phyloP scores from a whole-genome alignment of 2,113 vertebrate species.

The Entelurus aequoreus region DNA sequence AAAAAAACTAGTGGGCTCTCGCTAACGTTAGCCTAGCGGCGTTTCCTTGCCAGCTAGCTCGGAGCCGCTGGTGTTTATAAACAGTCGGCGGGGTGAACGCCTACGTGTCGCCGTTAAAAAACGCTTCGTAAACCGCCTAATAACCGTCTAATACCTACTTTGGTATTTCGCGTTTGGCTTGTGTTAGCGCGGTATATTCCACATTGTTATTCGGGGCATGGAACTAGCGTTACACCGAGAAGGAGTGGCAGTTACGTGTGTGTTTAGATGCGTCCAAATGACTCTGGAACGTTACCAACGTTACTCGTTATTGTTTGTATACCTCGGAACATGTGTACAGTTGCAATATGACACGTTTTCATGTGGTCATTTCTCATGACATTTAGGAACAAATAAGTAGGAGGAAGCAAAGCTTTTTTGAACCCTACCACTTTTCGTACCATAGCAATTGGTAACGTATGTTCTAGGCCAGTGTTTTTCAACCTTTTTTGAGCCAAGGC shows the following conservation, averaged over 20 bases:
- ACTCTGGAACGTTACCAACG: neutral
- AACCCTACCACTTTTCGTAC: no score
- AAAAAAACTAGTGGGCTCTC: no score
- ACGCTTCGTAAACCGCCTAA: no score
- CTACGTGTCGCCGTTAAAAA: constrained; percentile 18
- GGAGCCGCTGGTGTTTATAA: constrained; percentile 63
- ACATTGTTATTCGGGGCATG: constrained; percentile 7
- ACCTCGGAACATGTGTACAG: no score
- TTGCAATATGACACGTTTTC: no score
- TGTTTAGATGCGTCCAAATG: neutral
- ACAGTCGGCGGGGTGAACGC: constrained; percentile 45
- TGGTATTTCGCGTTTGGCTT: neutral
- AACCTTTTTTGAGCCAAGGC: no score
- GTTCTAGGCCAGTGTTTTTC: no score
- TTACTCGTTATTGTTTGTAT: neutral
- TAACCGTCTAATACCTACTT: constrained; percentile 12
- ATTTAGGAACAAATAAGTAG: no score
- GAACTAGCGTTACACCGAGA: neutral
- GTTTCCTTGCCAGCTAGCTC: constrained; percentile 30
- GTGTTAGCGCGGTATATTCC: neutral
- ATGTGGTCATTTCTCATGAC: no score
- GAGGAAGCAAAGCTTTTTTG: no score
- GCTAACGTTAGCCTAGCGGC: constrained; percentile 34
- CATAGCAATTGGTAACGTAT: no score
- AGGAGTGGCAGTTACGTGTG: constrained; percentile 26